A percentile compares a stretch with the other conserved stretches of the same genome.
Conservation (phyloP, 2,797 vertebrate species). For the Chromis chromis region DNA sequence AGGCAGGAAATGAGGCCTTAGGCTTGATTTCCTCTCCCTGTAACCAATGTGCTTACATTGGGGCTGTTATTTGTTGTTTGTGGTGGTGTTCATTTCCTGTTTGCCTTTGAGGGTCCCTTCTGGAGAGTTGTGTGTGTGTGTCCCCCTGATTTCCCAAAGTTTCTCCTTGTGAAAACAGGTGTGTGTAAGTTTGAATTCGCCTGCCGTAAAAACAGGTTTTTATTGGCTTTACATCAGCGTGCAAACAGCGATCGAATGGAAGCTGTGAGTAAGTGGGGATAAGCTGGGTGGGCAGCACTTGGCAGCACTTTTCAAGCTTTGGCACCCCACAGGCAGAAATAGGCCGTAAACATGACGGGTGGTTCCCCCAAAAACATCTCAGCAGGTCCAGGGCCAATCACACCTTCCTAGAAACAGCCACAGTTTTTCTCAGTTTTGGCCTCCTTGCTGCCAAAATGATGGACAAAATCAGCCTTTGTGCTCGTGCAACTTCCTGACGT, state of each 20-base stretch:
- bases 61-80: slow-evolving; percentile 54
- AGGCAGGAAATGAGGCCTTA: slow-evolving; percentile 72
- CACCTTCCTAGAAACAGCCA: neutral
- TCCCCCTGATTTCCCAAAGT: too few species aligned
- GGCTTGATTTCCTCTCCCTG: slow-evolving; percentile 56
- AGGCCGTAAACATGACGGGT: slow-evolving; percentile 67
- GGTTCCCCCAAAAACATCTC: slow-evolving; percentile 46
- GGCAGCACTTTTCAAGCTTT: slow-evolving; percentile 66
- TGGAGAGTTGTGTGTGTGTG: too few species aligned
- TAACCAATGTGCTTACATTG: slow-evolving; percentile 20
- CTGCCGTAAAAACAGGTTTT: slow-evolving; percentile 42
- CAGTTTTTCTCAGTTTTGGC: slow-evolving; percentile 18
- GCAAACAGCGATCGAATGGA: slow-evolving; percentile 61
- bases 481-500: neutral
- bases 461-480: neutral
- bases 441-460: neutral
- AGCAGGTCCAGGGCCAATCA: slow-evolving; percentile 42
- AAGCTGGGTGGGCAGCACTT: slow-evolving; percentile 76
- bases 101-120: slow-evolving; percentile 27
- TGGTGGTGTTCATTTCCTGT: slow-evolving; percentile 61
- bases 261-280: slow-evolving; percentile 70
- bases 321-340: slow-evolving; percentile 61
- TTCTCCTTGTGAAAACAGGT: slow-evolving; percentile 54
- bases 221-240: slow-evolving; percentile 61
- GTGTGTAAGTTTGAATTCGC: slow-evolving; percentile 36